These are phyloP conservation scores for Pseudomugil gertrudae DNA, from an alignment of 2,797 vertebrate species.

Conservation along the genomic window DNA sequence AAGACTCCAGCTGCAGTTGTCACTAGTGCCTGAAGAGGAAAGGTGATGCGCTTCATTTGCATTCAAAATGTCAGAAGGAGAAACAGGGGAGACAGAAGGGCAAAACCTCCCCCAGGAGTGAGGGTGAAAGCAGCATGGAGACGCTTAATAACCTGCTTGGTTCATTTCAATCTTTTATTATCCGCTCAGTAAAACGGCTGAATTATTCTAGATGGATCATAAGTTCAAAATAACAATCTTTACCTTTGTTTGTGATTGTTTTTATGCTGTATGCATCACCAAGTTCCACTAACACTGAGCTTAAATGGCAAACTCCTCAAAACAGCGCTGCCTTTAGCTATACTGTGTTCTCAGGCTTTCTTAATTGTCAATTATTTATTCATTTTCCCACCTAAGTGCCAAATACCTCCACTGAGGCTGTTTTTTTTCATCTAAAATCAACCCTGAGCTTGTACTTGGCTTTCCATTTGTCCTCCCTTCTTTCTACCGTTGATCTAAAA, in stretches of 20 bases:
- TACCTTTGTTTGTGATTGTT: neutral
- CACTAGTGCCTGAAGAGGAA: conserved; percentile 32
- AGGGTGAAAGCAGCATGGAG: conserved; percentile 13
- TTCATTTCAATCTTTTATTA: conserved; percentile 44
- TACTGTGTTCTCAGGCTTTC: conserved; percentile 6
- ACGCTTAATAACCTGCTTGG: conserved; percentile 50
- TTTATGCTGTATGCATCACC: neutral
- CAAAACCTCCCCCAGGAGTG: conserved; percentile 39
- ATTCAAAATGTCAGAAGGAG: conserved; percentile 64
- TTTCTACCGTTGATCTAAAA: conserved; percentile 45
- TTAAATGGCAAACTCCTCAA: conserved; percentile 15
- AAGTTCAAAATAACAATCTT: conserved; percentile 12
- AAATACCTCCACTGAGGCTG: conserved; percentile 49
- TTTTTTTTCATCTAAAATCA: conserved; percentile 42
- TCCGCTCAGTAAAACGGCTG: neutral
- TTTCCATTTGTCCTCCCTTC: conserved; percentile 1
- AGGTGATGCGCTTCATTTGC: conserved; percentile 68
- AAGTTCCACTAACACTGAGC: conserved; percentile 8
- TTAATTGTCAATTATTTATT: conserved; percentile 36
- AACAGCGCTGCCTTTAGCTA: conserved; percentile 1
- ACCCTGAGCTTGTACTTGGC: conserved; percentile 39
- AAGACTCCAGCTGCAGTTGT: conserved; percentile 42
- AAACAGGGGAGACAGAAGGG: conserved; percentile 38
- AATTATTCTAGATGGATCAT: conserved; percentile 8
- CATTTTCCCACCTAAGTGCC: conserved; percentile 37